phyloP scores from a whole-genome alignment of 1,140 invertebrate species.

The Diorhabda elongata region DNA sequence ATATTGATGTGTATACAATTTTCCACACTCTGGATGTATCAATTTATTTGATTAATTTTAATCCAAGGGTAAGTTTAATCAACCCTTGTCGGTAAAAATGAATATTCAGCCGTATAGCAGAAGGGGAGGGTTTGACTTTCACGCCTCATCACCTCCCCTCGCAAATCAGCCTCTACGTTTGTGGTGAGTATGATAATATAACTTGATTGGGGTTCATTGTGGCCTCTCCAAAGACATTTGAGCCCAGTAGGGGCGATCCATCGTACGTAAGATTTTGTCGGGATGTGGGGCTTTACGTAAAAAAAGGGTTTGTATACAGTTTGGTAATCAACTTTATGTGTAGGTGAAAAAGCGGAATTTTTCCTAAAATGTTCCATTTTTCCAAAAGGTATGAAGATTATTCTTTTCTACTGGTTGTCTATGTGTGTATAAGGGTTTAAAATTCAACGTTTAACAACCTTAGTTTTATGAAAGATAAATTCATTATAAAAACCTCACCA shows the following conservation, averaged over 20 bases:
- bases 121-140: slow-evolving; percentile 10
- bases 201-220: slow-evolving; percentile 11
- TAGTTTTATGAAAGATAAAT: too few relatives aligned
- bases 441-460: too few relatives aligned
- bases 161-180: slow-evolving; percentile 15
- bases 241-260: not conserved
- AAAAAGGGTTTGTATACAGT: too few relatives aligned
- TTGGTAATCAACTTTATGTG: too few relatives aligned
- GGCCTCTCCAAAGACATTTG: not conserved
- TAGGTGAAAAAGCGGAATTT: too few relatives aligned
- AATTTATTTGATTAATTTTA: slow-evolving; percentile 3
- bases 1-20: not conserved
- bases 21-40: not conserved
- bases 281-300: too few relatives aligned
- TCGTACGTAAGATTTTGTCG: not conserved
- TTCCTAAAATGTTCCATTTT: too few relatives aligned
- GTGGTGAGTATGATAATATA: slow-evolving; percentile 14
- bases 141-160: slow-evolving; percentile 15
- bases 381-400: too few relatives aligned
- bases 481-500: too few relatives aligned
- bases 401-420: too few relatives aligned
- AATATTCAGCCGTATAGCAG: slow-evolving; percentile 5
- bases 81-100: slow-evolving; percentile 7
- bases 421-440: too few relatives aligned
- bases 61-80: slow-evolving; percentile 4